Evolutionary conservation across 2,888 invertebrate species (phyloP), one percentile per base, ranked within the genome.

Genomic region (Liodrosophila aerea): DNA sequence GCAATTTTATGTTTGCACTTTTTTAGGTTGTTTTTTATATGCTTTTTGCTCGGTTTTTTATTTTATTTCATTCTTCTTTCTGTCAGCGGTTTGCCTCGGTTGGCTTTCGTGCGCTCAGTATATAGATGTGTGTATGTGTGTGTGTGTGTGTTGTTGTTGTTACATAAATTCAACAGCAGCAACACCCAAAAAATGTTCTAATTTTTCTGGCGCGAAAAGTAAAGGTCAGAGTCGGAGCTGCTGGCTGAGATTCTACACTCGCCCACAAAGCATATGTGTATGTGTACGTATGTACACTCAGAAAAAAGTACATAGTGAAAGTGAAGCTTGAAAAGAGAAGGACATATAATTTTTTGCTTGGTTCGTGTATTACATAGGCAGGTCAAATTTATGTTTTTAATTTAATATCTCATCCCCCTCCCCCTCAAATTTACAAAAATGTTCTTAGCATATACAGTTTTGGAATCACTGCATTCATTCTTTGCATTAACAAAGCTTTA

Each of bases 1-100:
- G 76, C 70, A 85, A 78, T 82, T 81, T 85, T 70, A 77, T 85
- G 75, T 77, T 81, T 73, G 77, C 73, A 64, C 74, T 80, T 71
- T 68, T 59, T 39, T 36, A n/a, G n/a, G n/a, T 58, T 53, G 33
- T 47, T 2, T 22, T 22, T 22, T 22, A 22, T 22, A 4, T 22
- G 2, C 22, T 22, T 22, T 22, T 22, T 22, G 22, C 22, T 22
- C 22, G 2, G 22, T 5, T 54, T 36, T 53, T 33, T 33, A 8
- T 41, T 36, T 27, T 22, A 7, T 30, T 30, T 43, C 11, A 30
- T 44, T 13, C 46, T 39, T 40, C 40, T 12, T 44, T 36, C 45
- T 40, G 53, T 59, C 58, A 53, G 58, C 58, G 44, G 46, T 58
- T 58, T 45, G 29, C 1, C 12, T 7, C 37, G 31, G 0, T 12